phyloP scores from a whole-genome alignment of 2,113 vertebrate species.

The Syrmaticus mikado region DNA sequence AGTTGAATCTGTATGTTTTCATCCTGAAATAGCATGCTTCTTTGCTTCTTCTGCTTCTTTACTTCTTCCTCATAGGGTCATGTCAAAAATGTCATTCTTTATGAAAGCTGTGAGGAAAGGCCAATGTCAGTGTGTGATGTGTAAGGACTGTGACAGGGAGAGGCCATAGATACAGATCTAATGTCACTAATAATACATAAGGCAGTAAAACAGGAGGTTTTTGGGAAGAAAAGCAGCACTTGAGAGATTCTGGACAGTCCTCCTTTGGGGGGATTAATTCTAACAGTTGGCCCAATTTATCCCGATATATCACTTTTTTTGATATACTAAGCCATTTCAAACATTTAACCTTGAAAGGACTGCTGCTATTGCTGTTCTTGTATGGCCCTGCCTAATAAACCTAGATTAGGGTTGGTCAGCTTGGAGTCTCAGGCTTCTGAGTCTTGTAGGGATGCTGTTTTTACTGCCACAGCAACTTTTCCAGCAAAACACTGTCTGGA shows the following conservation, averaged over 20 bases:
- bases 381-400: neutral
- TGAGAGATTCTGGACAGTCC: neutral
- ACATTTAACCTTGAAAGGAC: constrained; percentile 26
- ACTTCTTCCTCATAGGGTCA: neutral
- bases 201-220: constrained; percentile 9
- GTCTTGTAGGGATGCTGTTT: neutral
- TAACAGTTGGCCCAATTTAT: neutral
- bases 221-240: constrained; percentile 20
- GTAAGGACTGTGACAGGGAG: constrained; percentile 7
- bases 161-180: constrained; percentile 20
- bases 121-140: constrained; percentile 28
- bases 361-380: neutral
- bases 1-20: constrained; percentile 21
- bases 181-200: constrained; percentile 51
- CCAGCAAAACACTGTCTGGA: neutral
- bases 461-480: neutral
- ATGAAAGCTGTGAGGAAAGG: constrained; percentile 36
- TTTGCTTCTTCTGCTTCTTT: neutral
- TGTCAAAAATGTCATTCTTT: constrained; percentile 52
- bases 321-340: constrained; percentile 1
- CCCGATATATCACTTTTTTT: constrained; percentile 7
- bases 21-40: constrained; percentile 8
- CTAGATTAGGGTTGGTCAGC: neutral
- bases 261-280: constrained; percentile 37
- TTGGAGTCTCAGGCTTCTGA: neutral